Evolutionary conservation across 1,140 invertebrate species (phyloP).

Genomic region (Dinothrombium tinctorium): DNA sequence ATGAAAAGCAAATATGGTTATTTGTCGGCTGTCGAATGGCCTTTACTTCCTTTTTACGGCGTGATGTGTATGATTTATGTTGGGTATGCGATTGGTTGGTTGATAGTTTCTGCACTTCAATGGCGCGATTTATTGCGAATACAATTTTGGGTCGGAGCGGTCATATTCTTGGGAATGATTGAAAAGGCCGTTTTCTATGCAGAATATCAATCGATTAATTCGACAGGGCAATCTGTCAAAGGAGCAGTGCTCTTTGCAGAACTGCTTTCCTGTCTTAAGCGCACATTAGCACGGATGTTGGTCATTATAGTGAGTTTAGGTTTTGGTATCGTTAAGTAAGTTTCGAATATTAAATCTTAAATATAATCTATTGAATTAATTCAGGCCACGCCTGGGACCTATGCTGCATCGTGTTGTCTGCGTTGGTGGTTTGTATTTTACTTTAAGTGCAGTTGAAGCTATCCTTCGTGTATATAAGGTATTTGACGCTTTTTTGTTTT

Average conservation of each 20-base stretch:
- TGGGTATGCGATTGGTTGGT: constrained; percentile 53
- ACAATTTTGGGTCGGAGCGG: constrained; percentile 82
- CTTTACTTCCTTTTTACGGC: constrained; percentile 55
- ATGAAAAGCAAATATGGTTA: constrained; percentile 40
- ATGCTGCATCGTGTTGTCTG: constrained; percentile 60
- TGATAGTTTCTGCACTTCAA: constrained; percentile 51
- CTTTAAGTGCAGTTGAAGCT: constrained; percentile 53
- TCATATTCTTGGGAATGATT: constrained; percentile 59
- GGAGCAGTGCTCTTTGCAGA: constrained; percentile 54
- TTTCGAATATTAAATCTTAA: no score
- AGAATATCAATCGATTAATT: constrained; percentile 55
- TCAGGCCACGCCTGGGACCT: constrained; percentile 54
- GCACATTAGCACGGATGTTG: constrained; percentile 67
- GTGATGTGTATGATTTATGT: constrained; percentile 69
- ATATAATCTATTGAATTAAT: constrained; percentile 12
- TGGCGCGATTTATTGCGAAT: constrained; percentile 76
- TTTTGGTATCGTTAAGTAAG: constrained; percentile 82
- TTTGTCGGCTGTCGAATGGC: constrained; percentile 47
- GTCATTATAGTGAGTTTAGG: constrained; percentile 80
- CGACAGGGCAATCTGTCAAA: constrained; percentile 33
- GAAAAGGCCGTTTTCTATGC: constrained; percentile 65
- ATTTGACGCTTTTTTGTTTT: constrained; percentile 9
- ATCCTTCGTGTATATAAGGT: constrained; percentile 42
- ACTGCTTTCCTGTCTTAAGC: constrained; percentile 61
- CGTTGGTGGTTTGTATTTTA: constrained; percentile 53